Percentiles rank a stretch among this genome's conserved stretches.
Evolutionary conservation across 2,113 vertebrate species (phyloP).

Genomic region (Pycnonotus jocosus): DNA sequence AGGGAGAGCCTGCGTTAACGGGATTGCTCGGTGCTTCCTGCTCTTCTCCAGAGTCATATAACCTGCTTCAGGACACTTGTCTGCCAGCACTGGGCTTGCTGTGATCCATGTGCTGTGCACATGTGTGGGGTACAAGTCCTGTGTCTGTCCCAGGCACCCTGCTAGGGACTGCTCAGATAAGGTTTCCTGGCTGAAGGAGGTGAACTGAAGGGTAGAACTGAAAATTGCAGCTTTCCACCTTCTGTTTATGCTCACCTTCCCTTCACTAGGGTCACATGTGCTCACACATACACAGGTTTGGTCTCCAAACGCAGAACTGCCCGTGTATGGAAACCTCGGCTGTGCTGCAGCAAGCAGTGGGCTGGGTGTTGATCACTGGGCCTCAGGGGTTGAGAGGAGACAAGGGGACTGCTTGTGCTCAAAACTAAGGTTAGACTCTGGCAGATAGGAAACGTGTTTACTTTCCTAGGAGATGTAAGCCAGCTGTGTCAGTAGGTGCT

Average conservation of each 20-base stretch:
- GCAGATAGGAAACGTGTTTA: not conserved
- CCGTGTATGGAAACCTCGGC: rapidly evolving
- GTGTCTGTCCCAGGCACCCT: not conserved
- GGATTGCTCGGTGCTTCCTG: not conserved
- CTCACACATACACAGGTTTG: not conserved
- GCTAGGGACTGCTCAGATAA: not conserved
- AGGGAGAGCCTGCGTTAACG: not conserved
- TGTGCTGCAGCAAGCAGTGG: not conserved
- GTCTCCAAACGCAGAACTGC: not conserved
- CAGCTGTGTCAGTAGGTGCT: not conserved
- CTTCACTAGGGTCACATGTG: rapidly evolving
- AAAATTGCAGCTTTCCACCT: not conserved
- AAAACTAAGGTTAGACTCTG: not conserved
- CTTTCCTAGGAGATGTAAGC: not conserved
- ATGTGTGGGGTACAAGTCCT: rapidly evolving
- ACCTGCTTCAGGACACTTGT: not conserved
- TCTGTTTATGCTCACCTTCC: not conserved
- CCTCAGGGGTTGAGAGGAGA: not conserved
- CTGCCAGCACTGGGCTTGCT: not conserved
- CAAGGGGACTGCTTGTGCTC: not conserved
- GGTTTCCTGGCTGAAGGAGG: not conserved
- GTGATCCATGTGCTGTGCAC: not conserved
- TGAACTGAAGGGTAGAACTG: not conserved
- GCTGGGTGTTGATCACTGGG: not conserved
- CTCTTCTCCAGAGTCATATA: not conserved